phyloP scores from a whole-genome alignment of 2,888 invertebrate genomes.

The Cenopis cana region DNA sequence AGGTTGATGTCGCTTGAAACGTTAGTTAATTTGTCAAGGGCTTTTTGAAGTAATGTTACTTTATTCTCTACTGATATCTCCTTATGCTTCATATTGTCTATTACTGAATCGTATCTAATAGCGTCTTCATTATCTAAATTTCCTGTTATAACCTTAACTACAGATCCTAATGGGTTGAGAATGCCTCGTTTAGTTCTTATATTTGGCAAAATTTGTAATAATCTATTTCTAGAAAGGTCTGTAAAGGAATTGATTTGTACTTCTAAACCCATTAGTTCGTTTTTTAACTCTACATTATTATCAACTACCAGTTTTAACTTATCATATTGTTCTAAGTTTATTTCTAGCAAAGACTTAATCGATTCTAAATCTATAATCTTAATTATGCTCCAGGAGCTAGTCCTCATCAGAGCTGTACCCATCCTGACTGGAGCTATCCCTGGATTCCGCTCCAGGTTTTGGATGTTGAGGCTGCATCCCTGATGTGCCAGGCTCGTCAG shows the following conservation, averaged over 20 bases:
- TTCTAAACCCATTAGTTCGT: conserved; percentile 34
- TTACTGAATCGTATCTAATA: conserved; percentile 30
- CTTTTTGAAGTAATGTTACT: conserved; percentile 30
- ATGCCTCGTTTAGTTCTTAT: no score
- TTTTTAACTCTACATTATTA: no score
- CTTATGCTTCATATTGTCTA: conserved; percentile 29
- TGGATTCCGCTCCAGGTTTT: conserved; percentile 37
- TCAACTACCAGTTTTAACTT: conserved; percentile 10
- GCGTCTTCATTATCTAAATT: conserved; percentile 50
- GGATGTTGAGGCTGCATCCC: conserved; percentile 32
- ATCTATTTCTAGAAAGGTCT: conserved; percentile 4
- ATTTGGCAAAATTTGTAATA: no score
- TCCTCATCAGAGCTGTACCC: conserved; percentile 44
- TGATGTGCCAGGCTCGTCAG: conserved; percentile 24
- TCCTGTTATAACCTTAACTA: no score
- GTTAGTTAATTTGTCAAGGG: conserved; percentile 32
- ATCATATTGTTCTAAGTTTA: conserved; percentile 13
- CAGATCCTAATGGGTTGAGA: no score
- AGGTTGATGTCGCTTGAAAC: conserved; percentile 35
- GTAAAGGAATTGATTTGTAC: conserved; percentile 20
- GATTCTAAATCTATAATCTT: conserved; percentile 41
- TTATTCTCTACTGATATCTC: conserved; percentile 36
- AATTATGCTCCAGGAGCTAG: conserved; percentile 43
- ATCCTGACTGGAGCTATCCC: conserved; percentile 39
- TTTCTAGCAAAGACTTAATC: neutral